phyloP scores from a whole-genome alignment of 2,113 vertebrate species.

The Hyperoodon ampullatus region DNA sequence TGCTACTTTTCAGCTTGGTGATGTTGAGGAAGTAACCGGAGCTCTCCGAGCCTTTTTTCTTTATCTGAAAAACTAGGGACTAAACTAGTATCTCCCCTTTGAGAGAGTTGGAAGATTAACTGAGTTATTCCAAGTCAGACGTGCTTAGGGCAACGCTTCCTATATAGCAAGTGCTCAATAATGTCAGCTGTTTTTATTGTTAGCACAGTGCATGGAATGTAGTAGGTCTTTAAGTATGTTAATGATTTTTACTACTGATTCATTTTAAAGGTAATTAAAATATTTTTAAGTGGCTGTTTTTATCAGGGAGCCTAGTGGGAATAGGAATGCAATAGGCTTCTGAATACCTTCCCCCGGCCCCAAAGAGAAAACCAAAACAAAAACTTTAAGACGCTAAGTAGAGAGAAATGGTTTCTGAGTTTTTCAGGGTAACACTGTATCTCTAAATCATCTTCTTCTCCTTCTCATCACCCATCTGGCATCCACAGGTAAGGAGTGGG shows the following conservation, averaged over 20 bases:
- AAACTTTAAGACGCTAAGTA: background rate
- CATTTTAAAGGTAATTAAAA: background rate
- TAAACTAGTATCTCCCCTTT: background rate
- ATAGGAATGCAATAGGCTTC: background rate
- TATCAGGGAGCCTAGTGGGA: background rate
- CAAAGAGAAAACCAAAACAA: background rate
- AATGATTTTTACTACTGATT: conserved; percentile 10
- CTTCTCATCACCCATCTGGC: background rate
- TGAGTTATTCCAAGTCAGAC: background rate
- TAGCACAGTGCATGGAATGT: background rate
- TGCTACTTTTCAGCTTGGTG: background rate
- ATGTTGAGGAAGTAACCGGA: background rate
- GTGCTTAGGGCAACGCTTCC: background rate
- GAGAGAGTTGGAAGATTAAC: background rate
- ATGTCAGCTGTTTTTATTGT: background rate
- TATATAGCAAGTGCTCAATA: background rate
- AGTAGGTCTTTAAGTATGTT: background rate
- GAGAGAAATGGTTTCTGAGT: background rate
- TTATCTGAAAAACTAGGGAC: background rate
- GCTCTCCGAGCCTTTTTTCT: background rate
- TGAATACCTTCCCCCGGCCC: background rate
- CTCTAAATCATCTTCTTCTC: background rate
- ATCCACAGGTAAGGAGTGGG: background rate
- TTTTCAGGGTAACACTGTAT: background rate
- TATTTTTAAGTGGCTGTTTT: background rate